Evolutionary conservation across 2,113 vertebrate species (phyloP).

Genomic region (Macaca fascicularis): DNA sequence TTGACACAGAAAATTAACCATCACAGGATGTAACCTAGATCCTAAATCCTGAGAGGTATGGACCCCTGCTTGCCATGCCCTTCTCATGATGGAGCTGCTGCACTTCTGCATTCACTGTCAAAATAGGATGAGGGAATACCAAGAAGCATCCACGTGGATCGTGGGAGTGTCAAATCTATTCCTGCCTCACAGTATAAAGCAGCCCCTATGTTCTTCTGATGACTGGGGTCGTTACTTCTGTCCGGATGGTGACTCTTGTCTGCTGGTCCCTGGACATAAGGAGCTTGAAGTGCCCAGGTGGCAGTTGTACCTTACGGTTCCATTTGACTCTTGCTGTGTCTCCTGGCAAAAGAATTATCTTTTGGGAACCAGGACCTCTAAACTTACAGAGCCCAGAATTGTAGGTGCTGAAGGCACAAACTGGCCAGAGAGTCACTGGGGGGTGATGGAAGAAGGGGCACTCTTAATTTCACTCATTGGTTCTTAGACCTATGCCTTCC

Average conservation of each 20-base stretch:
- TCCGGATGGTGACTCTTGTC: neutral
- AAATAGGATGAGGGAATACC: neutral
- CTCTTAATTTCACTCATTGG: neutral
- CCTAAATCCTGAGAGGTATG: neutral
- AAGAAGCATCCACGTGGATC: neutral
- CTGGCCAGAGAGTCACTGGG: neutral
- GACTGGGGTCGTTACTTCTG: neutral
- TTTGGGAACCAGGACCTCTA: neutral
- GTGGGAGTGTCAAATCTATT: neutral
- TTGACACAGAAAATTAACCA: neutral
- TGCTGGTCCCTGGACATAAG: neutral
- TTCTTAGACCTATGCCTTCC: neutral
- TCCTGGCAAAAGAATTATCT: neutral
- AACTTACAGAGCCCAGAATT: neutral
- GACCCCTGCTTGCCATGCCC: too few relatives aligned
- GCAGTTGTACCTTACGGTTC: neutral
- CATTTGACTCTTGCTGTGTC: neutral
- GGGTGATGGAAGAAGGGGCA: neutral
- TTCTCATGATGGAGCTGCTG: neutral
- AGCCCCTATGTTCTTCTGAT: neutral
- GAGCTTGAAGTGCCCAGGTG: neutral
- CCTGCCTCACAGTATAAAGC: neutral
- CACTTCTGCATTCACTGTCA: neutral
- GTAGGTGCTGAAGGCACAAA: neutral
- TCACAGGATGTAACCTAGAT: neutral